These are phyloP conservation scores for Eudyptes chrysolophus DNA, from an alignment of 2,113 vertebrate species.

Conservation along the genomic window DNA sequence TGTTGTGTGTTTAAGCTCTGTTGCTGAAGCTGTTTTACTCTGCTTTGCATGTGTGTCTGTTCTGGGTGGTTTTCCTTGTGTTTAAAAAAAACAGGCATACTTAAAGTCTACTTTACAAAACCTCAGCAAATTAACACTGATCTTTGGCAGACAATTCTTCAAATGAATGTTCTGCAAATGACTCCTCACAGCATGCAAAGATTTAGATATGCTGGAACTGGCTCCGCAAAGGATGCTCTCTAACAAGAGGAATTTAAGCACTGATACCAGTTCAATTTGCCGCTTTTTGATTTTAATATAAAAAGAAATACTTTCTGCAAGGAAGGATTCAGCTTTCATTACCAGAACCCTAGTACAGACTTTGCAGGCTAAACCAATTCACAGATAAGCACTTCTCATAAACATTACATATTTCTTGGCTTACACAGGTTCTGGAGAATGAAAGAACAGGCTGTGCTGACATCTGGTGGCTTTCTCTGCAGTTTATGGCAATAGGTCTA, in stretches of 20 bases:
- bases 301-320: constrained; percentile 4
- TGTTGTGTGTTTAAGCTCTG: constrained; percentile 3
- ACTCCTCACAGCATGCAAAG: neutral
- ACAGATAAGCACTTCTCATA: neutral
- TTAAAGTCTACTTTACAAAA: constrained; percentile 24
- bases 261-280: constrained; percentile 48
- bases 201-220: constrained; percentile 2
- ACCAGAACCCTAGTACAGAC: neutral
- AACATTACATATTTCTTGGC: neutral
- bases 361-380: neutral
- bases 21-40: constrained; percentile 9
- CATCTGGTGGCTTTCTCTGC: constrained; percentile 69
- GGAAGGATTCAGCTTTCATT: neutral
- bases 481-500: neutral
- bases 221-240: neutral
- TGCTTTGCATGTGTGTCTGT: neutral
- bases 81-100: neutral
- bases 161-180: constrained; percentile 39
- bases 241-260: constrained; percentile 30
- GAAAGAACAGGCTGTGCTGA: constrained; percentile 71
- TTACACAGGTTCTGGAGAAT: neutral
- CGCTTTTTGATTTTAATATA: constrained; percentile 17
- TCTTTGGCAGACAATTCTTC: constrained; percentile 52
- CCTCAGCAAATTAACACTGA: constrained; percentile 41
- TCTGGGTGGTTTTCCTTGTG: neutral